A percentile compares a stretch with the other conserved stretches of the same genome.
Evolutionary conservation across 1,140 invertebrate genomes (phyloP).

Genomic region (Mercenaria mercenaria): DNA sequence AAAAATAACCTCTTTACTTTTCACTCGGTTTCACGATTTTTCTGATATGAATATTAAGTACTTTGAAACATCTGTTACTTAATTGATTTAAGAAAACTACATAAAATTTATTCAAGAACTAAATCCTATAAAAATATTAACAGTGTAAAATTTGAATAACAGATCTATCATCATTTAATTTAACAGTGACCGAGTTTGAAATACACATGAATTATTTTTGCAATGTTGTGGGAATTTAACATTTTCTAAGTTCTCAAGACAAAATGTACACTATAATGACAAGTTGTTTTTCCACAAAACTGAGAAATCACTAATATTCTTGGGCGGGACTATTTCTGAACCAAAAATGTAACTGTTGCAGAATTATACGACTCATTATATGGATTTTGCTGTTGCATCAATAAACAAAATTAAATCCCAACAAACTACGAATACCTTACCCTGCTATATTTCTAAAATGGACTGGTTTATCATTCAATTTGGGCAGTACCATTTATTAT

Average conservation of each 20-base stretch:
- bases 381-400: too few species aligned
- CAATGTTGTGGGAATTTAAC: not conserved
- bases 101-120: not conserved
- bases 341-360: too few species aligned
- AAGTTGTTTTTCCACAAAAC: too few species aligned
- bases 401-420: too few species aligned
- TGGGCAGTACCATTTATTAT: too few species aligned
- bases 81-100: not conserved
- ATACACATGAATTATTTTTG: not conserved
- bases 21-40: not conserved
- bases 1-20: not conserved
- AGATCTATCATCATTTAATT: not conserved
- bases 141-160: not conserved
- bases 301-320: too few species aligned
- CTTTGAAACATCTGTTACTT: not conserved
- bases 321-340: too few species aligned
- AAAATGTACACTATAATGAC: too few species aligned
- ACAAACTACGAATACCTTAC: too few species aligned
- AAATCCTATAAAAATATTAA: not conserved
- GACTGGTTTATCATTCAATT: too few species aligned
- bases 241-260: not conserved
- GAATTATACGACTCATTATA: too few species aligned
- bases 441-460: too few species aligned
- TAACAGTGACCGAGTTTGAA: not conserved
- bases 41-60: not conserved